A percentile compares a stretch with the other conserved stretches of the same genome.
phyloP scores from a whole-genome alignment of 2,113 vertebrate species.

The Promerops cafer region DNA sequence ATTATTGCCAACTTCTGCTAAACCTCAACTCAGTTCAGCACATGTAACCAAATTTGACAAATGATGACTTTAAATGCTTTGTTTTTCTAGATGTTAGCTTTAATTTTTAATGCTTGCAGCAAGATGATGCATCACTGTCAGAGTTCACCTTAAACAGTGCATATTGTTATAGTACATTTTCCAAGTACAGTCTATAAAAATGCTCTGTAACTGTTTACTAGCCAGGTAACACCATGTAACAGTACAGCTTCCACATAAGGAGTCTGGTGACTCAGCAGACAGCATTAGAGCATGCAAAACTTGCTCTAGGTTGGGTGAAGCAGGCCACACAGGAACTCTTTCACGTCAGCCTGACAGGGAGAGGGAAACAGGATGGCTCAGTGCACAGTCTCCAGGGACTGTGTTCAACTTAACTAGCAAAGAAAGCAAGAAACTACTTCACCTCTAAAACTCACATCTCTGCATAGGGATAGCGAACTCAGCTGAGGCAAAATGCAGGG shows the following conservation, averaged over 20 bases:
- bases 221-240: background rate
- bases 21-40: background rate
- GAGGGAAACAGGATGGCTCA: background rate
- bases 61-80: background rate
- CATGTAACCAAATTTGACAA: background rate
- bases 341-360: background rate
- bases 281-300: background rate
- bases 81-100: background rate
- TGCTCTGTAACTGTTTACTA: background rate
- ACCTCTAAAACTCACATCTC: background rate
- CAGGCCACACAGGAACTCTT: background rate
- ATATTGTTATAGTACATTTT: background rate
- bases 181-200: background rate
- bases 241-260: background rate
- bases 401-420: background rate
- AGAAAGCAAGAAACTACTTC: background rate
- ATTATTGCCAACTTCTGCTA: background rate
- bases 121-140: background rate
- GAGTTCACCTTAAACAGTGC: background rate
- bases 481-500: background rate
- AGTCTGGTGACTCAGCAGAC: background rate
- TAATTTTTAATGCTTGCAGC: constrained; percentile 1
- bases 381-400: background rate
- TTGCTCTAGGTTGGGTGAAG: background rate
- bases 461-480: background rate